These are phyloP conservation scores for Nothura maculosa DNA, from an alignment of 2,797 vertebrate species.

Conservation along the genomic window DNA sequence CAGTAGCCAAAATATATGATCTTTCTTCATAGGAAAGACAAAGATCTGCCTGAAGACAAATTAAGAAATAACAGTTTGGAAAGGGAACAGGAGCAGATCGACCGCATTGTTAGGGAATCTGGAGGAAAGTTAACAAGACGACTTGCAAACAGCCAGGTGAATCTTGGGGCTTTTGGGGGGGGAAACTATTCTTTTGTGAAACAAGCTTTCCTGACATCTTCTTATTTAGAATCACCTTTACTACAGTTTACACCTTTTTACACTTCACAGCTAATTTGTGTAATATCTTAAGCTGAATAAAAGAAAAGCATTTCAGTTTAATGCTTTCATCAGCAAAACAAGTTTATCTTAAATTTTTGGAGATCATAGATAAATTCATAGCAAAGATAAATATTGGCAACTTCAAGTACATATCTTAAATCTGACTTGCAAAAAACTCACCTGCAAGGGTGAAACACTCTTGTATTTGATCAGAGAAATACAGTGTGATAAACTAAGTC, in stretches of 20 bases:
- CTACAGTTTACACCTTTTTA: not conserved
- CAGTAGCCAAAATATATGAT: not conserved
- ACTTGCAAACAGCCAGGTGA: constrained; percentile 89
- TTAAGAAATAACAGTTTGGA: constrained; percentile 83
- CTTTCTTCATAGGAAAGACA: constrained; percentile 87
- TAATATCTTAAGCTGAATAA: not conserved
- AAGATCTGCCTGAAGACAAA: constrained; percentile 90
- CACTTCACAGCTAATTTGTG: accelerated
- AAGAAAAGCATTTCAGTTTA: not conserved
- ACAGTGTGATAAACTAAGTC: not conserved
- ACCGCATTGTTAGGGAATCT: constrained; percentile 91
- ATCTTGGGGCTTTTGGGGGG: not conserved
- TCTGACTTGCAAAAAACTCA: not conserved
- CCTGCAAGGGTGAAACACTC: not conserved
- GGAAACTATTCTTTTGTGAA: not conserved
- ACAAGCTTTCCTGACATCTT: not conserved
- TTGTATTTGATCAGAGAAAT: not conserved
- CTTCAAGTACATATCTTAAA: not conserved
- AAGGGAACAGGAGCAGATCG: constrained; percentile 94
- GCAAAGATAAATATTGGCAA: not conserved
- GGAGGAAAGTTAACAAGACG: constrained; percentile 93
- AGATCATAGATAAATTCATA: not conserved
- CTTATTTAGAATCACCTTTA: not conserved
- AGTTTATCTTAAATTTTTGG: not conserved
- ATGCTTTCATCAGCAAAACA: not conserved